Evolutionary conservation across 2,888 invertebrate species (phyloP).

Genomic region (Drosophila infuscata): DNA sequence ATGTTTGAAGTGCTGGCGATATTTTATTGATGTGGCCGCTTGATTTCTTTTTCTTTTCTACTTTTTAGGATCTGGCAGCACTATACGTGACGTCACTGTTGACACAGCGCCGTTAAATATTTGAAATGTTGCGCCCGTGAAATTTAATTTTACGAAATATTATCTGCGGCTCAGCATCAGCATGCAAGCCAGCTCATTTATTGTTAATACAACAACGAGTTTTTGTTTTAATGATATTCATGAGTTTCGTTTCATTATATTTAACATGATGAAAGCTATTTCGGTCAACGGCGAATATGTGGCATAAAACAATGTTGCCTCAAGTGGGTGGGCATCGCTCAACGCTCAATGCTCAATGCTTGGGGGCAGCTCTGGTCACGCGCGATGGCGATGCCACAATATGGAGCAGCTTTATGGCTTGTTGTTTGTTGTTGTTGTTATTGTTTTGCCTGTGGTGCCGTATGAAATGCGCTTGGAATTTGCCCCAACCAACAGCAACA

Average conservation of each 20-base stretch:
- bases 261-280: constrained; percentile 54
- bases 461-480: constrained; percentile 82
- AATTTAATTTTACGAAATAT: constrained; percentile 17
- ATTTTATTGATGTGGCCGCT: constrained; percentile 15
- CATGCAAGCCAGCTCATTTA: constrained; percentile 33
- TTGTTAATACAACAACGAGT: constrained; percentile 47
- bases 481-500: constrained; percentile 59
- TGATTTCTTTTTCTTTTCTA: neutral
- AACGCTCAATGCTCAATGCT: constrained; percentile 30
- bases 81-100: constrained; percentile 8
- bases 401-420: constrained; percentile 70
- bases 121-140: constrained; percentile 12
- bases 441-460: constrained; percentile 66
- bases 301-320: constrained; percentile 53
- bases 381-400: constrained; percentile 62
- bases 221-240: constrained; percentile 73
- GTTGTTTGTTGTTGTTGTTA: constrained; percentile 30
- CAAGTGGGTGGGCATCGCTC: constrained; percentile 58
- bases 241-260: constrained; percentile 62
- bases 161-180: constrained; percentile 22
- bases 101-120: constrained; percentile 13
- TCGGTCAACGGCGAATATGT: constrained; percentile 43
- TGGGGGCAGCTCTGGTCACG: constrained; percentile 68
- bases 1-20: neutral
- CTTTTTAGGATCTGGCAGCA: constrained; percentile 14